phyloP scores from a whole-genome alignment of 1,140 invertebrate species.

The Caenorhabditis inopinata region DNA sequence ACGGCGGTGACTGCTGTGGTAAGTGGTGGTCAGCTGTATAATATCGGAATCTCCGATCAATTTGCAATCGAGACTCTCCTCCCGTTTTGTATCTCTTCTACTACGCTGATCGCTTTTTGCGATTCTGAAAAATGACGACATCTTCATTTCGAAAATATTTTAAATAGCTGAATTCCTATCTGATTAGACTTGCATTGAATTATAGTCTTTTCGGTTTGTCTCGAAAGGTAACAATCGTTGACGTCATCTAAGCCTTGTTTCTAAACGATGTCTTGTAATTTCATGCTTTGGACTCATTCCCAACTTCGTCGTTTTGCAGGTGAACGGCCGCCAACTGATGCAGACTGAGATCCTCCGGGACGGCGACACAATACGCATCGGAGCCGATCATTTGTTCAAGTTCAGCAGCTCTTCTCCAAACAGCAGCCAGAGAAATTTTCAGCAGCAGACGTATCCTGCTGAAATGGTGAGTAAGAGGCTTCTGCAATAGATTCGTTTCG shows the following conservation, averaged over 20 bases:
- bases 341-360: constrained; percentile 41
- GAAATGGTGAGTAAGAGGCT: background rate
- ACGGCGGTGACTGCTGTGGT: background rate
- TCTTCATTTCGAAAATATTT: background rate
- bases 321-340: constrained; percentile 29
- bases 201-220: no score
- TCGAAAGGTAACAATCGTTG: no score
- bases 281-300: no score
- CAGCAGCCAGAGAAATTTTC: background rate
- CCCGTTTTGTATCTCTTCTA: background rate
- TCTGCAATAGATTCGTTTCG: no score
- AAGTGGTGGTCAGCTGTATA: background rate
- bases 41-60: constrained; percentile 23
- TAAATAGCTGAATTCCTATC: background rate
- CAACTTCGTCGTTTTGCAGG: background rate
- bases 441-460: background rate
- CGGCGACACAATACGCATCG: constrained; percentile 32
- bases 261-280: no score
- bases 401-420: background rate
- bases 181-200: no score
- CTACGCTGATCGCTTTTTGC: background rate
- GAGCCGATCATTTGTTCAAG: constrained; percentile 16
- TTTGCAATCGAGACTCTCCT: background rate
- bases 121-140: constrained; percentile 13
- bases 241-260: no score